Evolutionary conservation across 2,888 invertebrate species (phyloP), one percentile per base, ranked within the genome.

Genomic region (Aspidiotus destructor): DNA sequence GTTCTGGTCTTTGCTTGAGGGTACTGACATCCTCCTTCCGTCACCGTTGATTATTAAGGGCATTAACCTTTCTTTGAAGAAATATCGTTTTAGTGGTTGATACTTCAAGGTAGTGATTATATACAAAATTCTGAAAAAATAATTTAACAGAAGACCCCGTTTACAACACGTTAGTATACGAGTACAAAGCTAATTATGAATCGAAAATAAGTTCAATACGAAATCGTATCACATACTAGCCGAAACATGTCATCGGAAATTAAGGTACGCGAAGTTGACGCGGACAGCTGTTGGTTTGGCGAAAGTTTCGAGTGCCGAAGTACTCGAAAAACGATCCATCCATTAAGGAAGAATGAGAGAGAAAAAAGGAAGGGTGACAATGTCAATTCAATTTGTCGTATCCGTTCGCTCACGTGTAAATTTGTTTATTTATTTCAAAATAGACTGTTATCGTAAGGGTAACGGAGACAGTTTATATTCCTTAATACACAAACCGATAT

Each of bases 381-480:
- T 60, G 67, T 67, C 67, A 67, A 67, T 67, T 67, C 57, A 57
- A 67, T 67, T 67, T 67, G 67, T 67, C 58, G 58, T 58, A 67
- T 44, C 58, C 58, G 67, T 57, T 67, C 67, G 67, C 60, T 67
- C 67, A 52, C 67, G 67, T 67, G 67, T 67, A 67, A 67, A 67
- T 67, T 67, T 67, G 67, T 67, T 67, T 67, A 67, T 67, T 65
- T 65, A 55, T 57, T 58, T 60, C 58, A 58, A 58, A 48, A 67
- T 41, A 44, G 48, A 42, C 60, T 67, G 67, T 67, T 67, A 67
- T 67, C 60, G 67, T 67, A 58, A 44, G 67, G 61, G 67, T 58
- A 58, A 58, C 58, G 13, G 13, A 58, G 67, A 48, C 48, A 48
- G 48, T 48, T 48, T 48, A 48, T 48, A 48, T n/a, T 48, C 28